Evolutionary conservation across 2,113 vertebrate species (phyloP).

Genomic region (Microcebus murinus): DNA sequence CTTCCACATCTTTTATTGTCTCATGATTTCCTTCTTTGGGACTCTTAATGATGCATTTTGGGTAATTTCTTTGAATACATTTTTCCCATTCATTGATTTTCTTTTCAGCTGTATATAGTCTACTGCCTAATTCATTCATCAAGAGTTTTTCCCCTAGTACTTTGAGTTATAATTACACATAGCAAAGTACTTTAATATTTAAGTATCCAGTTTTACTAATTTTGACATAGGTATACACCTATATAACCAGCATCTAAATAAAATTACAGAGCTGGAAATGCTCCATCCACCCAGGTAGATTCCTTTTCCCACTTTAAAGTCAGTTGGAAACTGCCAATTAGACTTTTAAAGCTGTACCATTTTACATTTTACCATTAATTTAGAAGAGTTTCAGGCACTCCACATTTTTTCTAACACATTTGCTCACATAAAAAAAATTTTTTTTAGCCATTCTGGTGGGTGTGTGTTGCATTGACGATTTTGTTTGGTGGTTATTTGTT

Average conservation of each 20-base stretch:
- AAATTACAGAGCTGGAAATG: neutral
- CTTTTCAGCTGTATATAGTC: neutral
- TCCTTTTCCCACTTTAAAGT: neutral
- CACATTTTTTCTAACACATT: neutral
- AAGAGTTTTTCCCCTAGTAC: neutral
- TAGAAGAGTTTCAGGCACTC: neutral
- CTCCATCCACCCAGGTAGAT: neutral
- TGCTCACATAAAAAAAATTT: neutral
- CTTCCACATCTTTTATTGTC: neutral
- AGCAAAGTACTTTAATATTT: neutral
- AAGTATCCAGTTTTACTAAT: neutral
- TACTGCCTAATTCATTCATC: neutral
- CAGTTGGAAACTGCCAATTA: neutral
- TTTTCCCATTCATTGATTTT: conserved; percentile 1
- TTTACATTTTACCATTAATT: neutral
- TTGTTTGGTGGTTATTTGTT: neutral
- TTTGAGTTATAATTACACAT: neutral
- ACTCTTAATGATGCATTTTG: neutral
- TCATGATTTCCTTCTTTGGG: neutral
- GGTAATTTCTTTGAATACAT: neutral
- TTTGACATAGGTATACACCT: neutral
- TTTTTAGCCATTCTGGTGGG: neutral
- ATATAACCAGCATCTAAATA: neutral
- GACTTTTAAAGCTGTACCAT: neutral
- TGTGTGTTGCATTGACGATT: neutral